These are phyloP conservation scores for Machimus rusticus DNA, from an alignment of 2,888 invertebrate genomes.

Conservation along the genomic window DNA sequence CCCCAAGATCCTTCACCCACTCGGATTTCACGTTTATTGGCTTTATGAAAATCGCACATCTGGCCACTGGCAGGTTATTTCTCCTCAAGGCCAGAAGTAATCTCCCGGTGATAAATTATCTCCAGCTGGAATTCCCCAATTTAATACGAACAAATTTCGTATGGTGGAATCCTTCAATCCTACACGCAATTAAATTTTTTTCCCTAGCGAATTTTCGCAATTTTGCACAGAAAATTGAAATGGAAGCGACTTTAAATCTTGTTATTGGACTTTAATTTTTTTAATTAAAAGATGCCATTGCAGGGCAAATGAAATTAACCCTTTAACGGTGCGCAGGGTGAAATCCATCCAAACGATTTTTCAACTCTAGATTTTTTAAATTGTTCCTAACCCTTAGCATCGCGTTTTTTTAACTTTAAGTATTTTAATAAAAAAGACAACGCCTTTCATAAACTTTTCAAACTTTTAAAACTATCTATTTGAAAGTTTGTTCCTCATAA, in stretches of 20 bases:
- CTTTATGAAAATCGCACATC: neutral
- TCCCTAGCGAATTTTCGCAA: neutral
- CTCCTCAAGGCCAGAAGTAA: neutral
- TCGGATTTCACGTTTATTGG: neutral
- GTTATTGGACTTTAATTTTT: neutral
- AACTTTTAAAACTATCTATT: too few relatives aligned
- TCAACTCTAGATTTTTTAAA: neutral
- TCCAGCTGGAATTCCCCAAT: neutral
- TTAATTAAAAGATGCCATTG: neutral
- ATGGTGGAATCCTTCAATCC: neutral
- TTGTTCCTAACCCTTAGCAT: neutral
- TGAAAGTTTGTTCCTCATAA: too few relatives aligned
- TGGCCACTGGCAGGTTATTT: neutral
- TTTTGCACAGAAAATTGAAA: neutral
- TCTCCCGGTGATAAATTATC: neutral
- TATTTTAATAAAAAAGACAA: too few relatives aligned
- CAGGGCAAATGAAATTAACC: neutral
- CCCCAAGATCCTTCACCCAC: neutral
- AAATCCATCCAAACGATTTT: neutral
- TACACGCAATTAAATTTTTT: neutral
- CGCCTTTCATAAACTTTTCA: too few relatives aligned
- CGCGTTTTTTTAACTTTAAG: neutral
- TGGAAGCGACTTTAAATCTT: neutral
- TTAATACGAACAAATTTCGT: neutral
- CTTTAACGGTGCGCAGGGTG: neutral